A percentile compares a stretch with the other conserved stretches of the same genome.
Evolutionary conservation across 2,113 vertebrate species (phyloP).

Genomic region (Panurus biarmicus): DNA sequence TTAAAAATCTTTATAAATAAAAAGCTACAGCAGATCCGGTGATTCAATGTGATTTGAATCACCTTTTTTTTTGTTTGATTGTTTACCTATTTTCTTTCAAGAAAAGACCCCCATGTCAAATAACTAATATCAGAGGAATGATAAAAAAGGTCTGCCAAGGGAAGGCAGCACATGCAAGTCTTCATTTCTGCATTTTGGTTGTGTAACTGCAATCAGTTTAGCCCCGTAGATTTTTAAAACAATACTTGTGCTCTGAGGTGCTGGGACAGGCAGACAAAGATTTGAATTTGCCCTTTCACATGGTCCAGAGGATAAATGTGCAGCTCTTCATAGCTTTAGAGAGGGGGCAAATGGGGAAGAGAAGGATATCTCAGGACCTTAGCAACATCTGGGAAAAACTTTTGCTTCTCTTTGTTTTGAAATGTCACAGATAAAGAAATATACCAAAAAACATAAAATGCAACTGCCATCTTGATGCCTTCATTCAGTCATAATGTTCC

Average conservation of each 20-base stretch:
- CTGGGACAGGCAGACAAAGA: not conserved
- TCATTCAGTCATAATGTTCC: not conserved
- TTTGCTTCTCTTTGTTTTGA: not conserved
- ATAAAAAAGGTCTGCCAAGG: not conserved
- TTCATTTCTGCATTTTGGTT: not conserved
- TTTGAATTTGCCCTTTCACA: not conserved
- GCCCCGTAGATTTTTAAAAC: not conserved
- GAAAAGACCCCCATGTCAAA: not conserved
- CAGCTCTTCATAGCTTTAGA: not conserved
- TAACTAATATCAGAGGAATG: not conserved
- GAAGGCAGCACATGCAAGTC: not conserved
- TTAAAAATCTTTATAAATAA: not conserved
- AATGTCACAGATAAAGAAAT: not conserved
- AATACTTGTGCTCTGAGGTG: not conserved
- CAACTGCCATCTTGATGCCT: not conserved
- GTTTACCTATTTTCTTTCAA: not conserved
- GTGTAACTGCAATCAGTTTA: not conserved
- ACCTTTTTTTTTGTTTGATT: not conserved
- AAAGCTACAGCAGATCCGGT: not conserved
- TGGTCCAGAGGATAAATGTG: not conserved
- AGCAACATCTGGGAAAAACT: not conserved
- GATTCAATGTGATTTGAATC: not conserved
- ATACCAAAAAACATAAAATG: not conserved
- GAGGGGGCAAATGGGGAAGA: fast-evolving
- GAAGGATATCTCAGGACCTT: not conserved